Base-by-base conservation (phyloP, 2,888 invertebrate genomes). In the Leptinotarsa juncta region DNA sequence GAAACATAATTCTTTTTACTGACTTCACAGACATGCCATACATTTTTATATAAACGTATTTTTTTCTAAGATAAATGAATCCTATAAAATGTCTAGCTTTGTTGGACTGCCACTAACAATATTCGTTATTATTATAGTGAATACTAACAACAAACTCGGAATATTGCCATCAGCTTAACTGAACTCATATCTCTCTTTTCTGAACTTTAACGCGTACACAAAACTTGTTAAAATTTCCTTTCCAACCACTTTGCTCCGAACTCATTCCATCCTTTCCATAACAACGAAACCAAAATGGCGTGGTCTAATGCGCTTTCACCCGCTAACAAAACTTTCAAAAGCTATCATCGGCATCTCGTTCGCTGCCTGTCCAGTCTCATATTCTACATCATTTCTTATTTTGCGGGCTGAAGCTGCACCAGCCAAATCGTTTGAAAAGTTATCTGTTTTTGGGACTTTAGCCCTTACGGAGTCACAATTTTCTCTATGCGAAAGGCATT, bases 321-420 rank as follows among this genome's bases (percentile, higher is more conserved):
- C 78, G 79, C 78, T 77, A 81, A 82, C 81, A 82, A 82, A 82
- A 82, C 81, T 82, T 82, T 81, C 77, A 80, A 82, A 82, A 81
- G 81, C 79, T 78, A 79, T 80, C 80, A 79, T 80, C 80, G 75
- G 78, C 73, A 76, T 78, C 77, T 78, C 78, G 79, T 77, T 79
- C 73, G 67, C 76, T 65, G 77, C 79, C 81, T 79, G 81, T 81
- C 81, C 78, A 76, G 77, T 79, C 75, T 77, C 77, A 74, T 77
- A 78, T 80, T 79, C 76, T 72, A 74, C 81, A 79, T 81, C 81
- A 80, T 82, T 82, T 81, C 81, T 81, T 82, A 79, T 79, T 79
- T 80, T 73, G 67, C 74, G 66, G 71, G 53, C 53, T 49, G 32
- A 49, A 60, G 67, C 55, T 50, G 53, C 73, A 65, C 73, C 32